These are phyloP conservation scores for Sturmia bella DNA, from an alignment of 2,888 invertebrate species.

Conservation along the genomic window DNA sequence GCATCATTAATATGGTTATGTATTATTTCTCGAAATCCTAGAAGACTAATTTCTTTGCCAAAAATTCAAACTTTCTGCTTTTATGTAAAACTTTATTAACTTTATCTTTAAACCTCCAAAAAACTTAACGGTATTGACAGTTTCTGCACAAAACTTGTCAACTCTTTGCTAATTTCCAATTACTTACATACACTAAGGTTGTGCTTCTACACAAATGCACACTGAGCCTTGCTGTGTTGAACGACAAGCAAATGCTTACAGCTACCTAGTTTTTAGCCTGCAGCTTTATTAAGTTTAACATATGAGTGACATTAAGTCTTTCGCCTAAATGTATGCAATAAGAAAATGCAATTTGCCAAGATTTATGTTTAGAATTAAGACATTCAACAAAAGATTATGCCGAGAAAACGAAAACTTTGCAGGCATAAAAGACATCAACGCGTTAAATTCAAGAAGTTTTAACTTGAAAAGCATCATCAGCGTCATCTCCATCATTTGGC, in stretches of 20 bases:
- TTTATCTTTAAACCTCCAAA: constrained; percentile 37
- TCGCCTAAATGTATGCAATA: constrained; percentile 59
- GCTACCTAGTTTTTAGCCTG: background rate
- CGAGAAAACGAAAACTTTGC: constrained; percentile 46
- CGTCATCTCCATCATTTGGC: constrained; percentile 5
- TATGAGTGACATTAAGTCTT: constrained; percentile 68
- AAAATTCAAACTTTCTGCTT: constrained; percentile 35
- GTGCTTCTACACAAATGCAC: background rate
- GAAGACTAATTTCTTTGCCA: constrained; percentile 38
- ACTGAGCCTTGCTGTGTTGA: background rate
- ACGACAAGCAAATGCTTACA: background rate
- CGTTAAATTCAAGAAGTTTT: constrained; percentile 52
- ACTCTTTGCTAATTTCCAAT: constrained; percentile 65
- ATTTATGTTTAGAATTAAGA: constrained; percentile 63
- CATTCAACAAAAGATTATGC: constrained; percentile 62
- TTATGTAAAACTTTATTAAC: constrained; percentile 47
- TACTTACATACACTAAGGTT: background rate
- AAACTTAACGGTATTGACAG: constrained; percentile 66
- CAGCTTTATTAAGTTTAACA: constrained; percentile 48
- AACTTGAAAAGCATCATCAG: constrained; percentile 11
- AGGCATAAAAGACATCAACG: constrained; percentile 52
- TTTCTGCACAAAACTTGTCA: constrained; percentile 51
- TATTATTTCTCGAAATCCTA: too few relatives aligned
- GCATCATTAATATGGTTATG: background rate
- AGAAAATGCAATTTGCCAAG: constrained; percentile 64